Percentiles rank a stretch among this genome's conserved stretches.
Conservation (phyloP, 1,140 invertebrate genomes). For the Bathynomus jamesi region DNA sequence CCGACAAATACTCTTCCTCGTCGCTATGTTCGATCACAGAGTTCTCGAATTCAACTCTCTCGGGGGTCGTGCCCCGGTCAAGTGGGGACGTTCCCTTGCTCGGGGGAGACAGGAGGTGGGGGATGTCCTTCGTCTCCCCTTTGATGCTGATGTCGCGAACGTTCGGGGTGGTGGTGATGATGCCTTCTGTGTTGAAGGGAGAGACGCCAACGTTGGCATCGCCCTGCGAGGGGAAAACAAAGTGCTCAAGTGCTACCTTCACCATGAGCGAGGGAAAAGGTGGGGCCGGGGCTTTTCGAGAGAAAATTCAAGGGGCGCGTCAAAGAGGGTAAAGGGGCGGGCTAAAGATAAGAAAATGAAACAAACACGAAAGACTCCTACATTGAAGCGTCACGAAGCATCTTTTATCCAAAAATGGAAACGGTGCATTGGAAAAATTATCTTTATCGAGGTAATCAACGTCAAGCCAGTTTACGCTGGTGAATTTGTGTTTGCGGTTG, state of each 20-base stretch:
- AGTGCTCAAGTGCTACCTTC: not conserved
- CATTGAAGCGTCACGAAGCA: no score
- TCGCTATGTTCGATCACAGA: conserved; percentile 50
- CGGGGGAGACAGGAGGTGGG: conserved; percentile 19
- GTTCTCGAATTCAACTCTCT: conserved; percentile 72
- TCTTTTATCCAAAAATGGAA: no score
- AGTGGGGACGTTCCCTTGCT: conserved; percentile 40
- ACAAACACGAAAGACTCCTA: no score
- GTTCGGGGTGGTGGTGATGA: not conserved
- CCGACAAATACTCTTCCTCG: conserved; percentile 32
- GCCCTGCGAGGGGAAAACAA: not conserved
- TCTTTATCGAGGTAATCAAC: no score
- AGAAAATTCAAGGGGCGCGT: no score
- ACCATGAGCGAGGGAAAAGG: not conserved
- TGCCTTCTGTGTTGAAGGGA: not conserved
- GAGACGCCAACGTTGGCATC: not conserved
- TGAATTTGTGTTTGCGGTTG: no score
- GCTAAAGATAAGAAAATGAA: no score
- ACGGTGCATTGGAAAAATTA: no score
- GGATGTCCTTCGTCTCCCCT: conserved; percentile 2
- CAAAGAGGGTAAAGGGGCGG: no score
- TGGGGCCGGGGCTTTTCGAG: no score
- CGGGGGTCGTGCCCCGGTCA: conserved; percentile 56
- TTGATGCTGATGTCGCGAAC: not conserved
- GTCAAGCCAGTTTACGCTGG: no score